phyloP scores from a whole-genome alignment of 30 jellyfish, hydroid and myxozoan genomes.

The Hydractinia symbiolongicarpus region DNA sequence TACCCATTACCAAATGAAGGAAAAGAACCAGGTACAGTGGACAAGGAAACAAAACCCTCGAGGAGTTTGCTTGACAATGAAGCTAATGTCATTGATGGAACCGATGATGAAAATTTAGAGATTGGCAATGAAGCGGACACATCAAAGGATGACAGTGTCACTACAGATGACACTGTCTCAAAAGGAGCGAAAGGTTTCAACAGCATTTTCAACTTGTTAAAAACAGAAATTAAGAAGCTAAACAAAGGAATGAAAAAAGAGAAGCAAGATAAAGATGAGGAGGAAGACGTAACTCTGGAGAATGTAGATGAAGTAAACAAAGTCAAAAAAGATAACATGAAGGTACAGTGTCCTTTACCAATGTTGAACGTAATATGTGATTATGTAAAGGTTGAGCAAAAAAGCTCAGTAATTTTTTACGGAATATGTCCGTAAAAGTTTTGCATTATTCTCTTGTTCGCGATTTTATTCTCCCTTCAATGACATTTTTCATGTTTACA shows the following conservation, averaged over 20 bases:
- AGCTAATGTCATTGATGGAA: neutral
- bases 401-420: too few species aligned
- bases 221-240: slow-evolving; percentile 8
- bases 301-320: neutral
- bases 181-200: slow-evolving; percentile 1
- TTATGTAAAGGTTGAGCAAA: too few species aligned
- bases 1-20: too few species aligned
- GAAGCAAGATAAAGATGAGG: neutral
- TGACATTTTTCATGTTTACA: too few species aligned
- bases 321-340: slow-evolving; percentile 2
- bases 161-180: neutral
- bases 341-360: neutral
- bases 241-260: slow-evolving; percentile 7
- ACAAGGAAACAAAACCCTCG: neutral
- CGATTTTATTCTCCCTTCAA: too few species aligned
- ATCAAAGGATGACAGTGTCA: neutral
- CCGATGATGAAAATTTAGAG: neutral
- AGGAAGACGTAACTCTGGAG: neutral
- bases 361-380: too few species aligned
- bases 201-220: slow-evolving; percentile 20
- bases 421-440: too few species aligned
- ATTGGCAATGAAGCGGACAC: slow-evolving; percentile 1
- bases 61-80: neutral
- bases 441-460: too few species aligned
- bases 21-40: too few species aligned